Conservation (phyloP, 2,113 vertebrate genomes). For the Aix galericulata region DNA sequence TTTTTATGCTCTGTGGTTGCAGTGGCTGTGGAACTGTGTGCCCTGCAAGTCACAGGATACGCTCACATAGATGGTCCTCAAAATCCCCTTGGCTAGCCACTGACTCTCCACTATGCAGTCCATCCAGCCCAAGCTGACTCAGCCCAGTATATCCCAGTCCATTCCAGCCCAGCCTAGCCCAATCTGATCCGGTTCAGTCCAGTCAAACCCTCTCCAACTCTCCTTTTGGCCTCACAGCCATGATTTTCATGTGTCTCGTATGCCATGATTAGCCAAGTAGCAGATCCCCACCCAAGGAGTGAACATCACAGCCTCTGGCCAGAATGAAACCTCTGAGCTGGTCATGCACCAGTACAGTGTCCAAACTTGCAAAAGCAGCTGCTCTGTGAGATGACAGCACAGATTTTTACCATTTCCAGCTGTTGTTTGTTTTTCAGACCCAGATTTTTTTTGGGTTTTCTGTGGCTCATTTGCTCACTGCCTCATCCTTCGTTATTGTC, state of each 20-base stretch:
- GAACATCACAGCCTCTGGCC: not conserved
- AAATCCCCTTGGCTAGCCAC: not conserved
- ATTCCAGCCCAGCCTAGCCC: not conserved
- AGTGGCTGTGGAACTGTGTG: not conserved
- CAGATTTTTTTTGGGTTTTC: not conserved
- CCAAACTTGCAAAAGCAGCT: not conserved
- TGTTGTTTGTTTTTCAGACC: not conserved
- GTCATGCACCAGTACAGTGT: not conserved
- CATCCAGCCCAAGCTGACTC: not conserved
- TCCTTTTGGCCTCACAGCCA: not conserved
- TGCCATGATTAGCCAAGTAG: not conserved
- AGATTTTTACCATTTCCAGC: not conserved
- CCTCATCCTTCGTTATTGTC: not conserved
- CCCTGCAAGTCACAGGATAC: not conserved
- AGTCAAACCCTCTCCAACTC: not conserved
- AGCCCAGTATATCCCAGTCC: not conserved
- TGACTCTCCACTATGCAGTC: not conserved
- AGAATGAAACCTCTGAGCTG: not conserved
- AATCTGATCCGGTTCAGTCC: not conserved
- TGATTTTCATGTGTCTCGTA: not conserved
- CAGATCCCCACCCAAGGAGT: not conserved
- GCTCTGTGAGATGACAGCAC: not conserved
- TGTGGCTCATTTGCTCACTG: rapidly evolving
- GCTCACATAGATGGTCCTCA: rapidly evolving
- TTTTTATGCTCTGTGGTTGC: not conserved